A percentile compares a stretch with the other conserved stretches of the same genome.
Evolutionary conservation across 1,140 invertebrate species (phyloP).

Genomic region (Drosophila asahinai): DNA sequence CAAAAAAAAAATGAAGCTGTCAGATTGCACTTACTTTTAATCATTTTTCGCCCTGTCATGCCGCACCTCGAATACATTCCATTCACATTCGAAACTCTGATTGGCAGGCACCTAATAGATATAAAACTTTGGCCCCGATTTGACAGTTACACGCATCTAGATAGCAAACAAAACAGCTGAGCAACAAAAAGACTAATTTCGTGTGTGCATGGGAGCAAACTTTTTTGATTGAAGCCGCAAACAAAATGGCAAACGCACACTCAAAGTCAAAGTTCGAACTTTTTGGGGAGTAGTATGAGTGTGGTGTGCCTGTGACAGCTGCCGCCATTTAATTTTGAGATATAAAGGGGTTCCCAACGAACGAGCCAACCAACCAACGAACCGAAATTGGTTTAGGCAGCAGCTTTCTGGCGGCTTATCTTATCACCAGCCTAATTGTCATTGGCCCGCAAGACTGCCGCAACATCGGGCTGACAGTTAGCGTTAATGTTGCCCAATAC

Average conservation of each 20-base stretch:
- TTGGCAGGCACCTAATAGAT: constrained; percentile 66
- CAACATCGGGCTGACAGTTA: constrained; percentile 48
- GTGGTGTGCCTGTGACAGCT: constrained; percentile 62
- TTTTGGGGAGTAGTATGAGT: constrained; percentile 1
- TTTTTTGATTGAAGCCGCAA: constrained; percentile 75
- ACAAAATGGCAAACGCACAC: constrained; percentile 43
- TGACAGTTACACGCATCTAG: constrained; percentile 36
- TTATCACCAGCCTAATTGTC: constrained; percentile 78
- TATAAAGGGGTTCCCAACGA: constrained; percentile 58
- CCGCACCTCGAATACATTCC: constrained; percentile 51
- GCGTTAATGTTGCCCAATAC: constrained; percentile 49
- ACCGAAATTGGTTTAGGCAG: constrained; percentile 78
- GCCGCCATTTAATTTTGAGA: constrained; percentile 78
- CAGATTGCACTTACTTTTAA: constrained; percentile 38
- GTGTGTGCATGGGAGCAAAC: constrained; percentile 53
- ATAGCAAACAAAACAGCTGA: constrained; percentile 29
- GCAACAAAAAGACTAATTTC: constrained; percentile 62
- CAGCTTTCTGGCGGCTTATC: constrained; percentile 72
- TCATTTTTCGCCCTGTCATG: constrained; percentile 62
- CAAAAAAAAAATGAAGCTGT: constrained; percentile 61
- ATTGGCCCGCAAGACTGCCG: constrained; percentile 56
- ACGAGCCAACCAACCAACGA: constrained; percentile 19
- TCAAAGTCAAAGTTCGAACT: constrained; percentile 62
- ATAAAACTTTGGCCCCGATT: constrained; percentile 40
- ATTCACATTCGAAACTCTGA: constrained; percentile 46